These are phyloP conservation scores for Drosophila sulfurigaster DNA, from an alignment of 1,140 invertebrate genomes.

Conservation along the genomic window DNA sequence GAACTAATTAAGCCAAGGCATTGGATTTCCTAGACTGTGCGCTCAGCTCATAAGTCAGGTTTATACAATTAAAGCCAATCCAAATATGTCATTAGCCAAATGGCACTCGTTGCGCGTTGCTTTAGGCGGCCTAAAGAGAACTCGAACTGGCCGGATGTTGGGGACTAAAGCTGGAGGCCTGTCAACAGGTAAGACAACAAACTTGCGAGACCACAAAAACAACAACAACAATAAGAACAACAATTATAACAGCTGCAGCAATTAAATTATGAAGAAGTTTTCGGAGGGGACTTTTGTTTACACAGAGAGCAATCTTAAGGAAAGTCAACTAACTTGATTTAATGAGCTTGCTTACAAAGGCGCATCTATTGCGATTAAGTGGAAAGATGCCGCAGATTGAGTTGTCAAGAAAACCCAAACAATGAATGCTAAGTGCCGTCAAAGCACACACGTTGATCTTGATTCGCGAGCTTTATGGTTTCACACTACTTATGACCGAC, in stretches of 20 bases:
- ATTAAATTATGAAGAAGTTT: constrained; percentile 52
- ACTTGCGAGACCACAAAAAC: constrained; percentile 52
- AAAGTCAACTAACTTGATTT: constrained; percentile 14
- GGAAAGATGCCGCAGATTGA: constrained; percentile 29
- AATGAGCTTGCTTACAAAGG: constrained; percentile 17
- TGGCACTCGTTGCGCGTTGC: constrained; percentile 37
- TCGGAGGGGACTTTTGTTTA: constrained; percentile 5
- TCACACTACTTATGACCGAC: neutral
- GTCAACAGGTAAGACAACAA: constrained; percentile 78
- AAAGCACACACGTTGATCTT: constrained; percentile 32
- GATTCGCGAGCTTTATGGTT: constrained; percentile 3
- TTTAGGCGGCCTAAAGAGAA: constrained; percentile 45
- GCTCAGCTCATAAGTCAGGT: constrained; percentile 15
- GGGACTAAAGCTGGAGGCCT: constrained; percentile 46
- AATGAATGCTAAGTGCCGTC: constrained; percentile 2
- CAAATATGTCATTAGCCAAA: constrained; percentile 67
- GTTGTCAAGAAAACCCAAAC: constrained; percentile 11
- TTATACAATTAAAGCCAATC: constrained; percentile 58
- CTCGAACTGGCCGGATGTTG: constrained; percentile 63
- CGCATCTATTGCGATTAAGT: constrained; percentile 13
- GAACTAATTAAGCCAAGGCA: constrained; percentile 34
- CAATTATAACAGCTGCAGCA: constrained; percentile 26
- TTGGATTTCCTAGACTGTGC: constrained; percentile 40
- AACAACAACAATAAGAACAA: constrained; percentile 31
- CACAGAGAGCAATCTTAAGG: neutral